Evolutionary conservation across 2,797 vertebrate genomes (phyloP).

Genomic region (Sphenopsis melanotis): DNA sequence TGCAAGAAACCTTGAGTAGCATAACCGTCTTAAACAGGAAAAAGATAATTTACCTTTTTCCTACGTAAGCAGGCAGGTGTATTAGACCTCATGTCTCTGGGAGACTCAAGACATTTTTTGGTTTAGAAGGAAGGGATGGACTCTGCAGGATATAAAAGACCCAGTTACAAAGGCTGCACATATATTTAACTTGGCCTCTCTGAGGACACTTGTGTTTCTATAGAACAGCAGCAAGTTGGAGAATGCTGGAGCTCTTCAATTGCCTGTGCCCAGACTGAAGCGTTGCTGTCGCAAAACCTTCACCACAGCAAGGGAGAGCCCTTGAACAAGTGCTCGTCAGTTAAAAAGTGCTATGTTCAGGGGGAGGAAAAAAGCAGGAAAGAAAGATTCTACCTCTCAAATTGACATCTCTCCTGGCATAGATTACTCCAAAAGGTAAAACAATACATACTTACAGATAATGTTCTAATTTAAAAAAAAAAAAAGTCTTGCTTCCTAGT

Average conservation of each 20-base stretch:
- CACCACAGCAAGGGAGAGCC: not conserved
- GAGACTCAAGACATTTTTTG: not conserved
- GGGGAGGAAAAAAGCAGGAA: accelerated
- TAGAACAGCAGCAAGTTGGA: not conserved
- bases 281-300: not conserved
- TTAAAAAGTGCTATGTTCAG: not conserved
- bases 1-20: not conserved
- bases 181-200: not conserved
- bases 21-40: not conserved
- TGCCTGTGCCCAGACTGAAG: not conserved
- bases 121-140: not conserved
- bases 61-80: not conserved
- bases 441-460: not conserved
- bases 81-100: not conserved
- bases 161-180: not conserved
- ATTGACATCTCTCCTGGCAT: not conserved
- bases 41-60: not conserved
- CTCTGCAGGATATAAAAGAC: not conserved
- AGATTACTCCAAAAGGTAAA: not conserved
- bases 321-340: not conserved
- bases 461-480: not conserved
- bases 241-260: not conserved
- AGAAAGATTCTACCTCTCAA: not conserved
- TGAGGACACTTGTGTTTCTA: not conserved
- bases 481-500: not conserved